These are phyloP conservation scores for Puntigrus tetrazona DNA, from an alignment of 2,113 vertebrate genomes.

Conservation along the genomic window DNA sequence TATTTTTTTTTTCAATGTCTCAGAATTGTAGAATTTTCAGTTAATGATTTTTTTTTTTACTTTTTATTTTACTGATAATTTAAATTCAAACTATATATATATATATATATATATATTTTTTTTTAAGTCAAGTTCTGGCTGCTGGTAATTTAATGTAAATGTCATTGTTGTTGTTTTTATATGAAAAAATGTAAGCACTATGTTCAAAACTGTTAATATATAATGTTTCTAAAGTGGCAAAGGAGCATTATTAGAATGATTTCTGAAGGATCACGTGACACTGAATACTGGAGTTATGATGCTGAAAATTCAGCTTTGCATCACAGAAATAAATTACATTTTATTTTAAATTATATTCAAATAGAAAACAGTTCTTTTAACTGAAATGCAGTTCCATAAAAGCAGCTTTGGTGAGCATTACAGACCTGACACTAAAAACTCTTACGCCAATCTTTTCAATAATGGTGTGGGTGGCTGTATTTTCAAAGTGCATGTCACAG, in stretches of 20 bases:
- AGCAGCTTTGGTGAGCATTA: neutral
- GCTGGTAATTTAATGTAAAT: too few relatives aligned
- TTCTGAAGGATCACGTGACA: neutral
- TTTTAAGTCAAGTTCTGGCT: too few relatives aligned
- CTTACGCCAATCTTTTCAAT: neutral
- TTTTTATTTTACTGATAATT: too few relatives aligned
- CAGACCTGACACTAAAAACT: neutral
- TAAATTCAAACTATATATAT: too few relatives aligned
- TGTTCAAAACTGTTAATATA: neutral
- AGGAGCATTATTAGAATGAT: neutral
- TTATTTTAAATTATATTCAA: too few relatives aligned
- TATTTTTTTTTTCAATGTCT: too few relatives aligned
- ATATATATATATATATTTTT: too few relatives aligned
- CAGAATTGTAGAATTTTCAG: too few relatives aligned
- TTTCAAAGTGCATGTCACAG: neutral
- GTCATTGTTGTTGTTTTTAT: too few relatives aligned
- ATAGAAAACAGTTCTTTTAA: neutral
- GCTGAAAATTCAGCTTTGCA: neutral
- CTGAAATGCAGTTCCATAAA: neutral
- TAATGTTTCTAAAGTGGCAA: neutral
- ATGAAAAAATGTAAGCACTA: neutral
- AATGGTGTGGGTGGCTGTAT: neutral
- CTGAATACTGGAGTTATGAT: neutral
- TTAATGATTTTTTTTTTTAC: too few relatives aligned
- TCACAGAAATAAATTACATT: neutral